These are phyloP conservation scores for Poecilia gillii DNA, from an alignment of 2,797 vertebrate species.

Conservation along the genomic window DNA sequence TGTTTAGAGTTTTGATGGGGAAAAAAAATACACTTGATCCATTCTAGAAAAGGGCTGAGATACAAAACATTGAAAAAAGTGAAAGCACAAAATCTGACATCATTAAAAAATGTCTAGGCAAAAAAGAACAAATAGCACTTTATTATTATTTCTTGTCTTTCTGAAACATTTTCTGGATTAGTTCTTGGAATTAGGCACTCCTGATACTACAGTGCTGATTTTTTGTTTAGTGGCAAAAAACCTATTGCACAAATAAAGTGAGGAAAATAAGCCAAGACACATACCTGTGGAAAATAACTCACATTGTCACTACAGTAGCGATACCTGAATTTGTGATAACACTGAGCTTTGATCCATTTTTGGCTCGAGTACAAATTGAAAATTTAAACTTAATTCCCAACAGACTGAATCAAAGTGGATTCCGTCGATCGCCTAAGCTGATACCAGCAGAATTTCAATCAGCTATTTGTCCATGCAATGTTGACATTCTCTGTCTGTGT, in stretches of 20 bases:
- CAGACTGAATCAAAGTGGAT: background rate
- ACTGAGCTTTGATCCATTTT: background rate
- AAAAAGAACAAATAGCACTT: background rate
- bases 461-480: background rate
- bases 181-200: background rate
- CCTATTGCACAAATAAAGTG: background rate
- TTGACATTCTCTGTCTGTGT: background rate
- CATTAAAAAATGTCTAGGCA: background rate
- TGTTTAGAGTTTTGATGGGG: background rate
- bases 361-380: background rate
- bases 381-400: background rate
- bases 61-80: background rate
- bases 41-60: background rate
- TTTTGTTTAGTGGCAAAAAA: background rate
- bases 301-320: background rate
- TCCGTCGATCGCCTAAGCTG: background rate
- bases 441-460: background rate
- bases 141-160: background rate
- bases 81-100: background rate
- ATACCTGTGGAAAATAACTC: background rate
- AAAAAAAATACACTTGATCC: background rate
- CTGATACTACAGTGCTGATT: background rate
- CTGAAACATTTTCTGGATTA: background rate
- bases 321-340: background rate
- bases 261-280: background rate